Evolutionary conservation across 2,797 vertebrate species (phyloP).

Genomic region (Enteromius fasciolatus): DNA sequence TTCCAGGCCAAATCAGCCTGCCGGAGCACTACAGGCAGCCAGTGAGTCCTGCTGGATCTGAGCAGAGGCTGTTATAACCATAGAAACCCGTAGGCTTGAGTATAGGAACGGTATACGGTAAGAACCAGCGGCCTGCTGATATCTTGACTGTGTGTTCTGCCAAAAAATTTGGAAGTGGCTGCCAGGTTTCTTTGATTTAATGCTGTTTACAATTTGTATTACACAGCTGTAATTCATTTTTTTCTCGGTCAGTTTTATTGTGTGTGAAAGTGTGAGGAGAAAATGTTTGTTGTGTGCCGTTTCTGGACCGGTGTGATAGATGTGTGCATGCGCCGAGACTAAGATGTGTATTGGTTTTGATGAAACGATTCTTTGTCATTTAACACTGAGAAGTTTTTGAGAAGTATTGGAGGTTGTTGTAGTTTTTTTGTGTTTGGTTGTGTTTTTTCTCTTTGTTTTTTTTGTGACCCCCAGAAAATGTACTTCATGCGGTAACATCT

Average conservation of each 20-base stretch:
- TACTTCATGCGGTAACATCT: neutral
- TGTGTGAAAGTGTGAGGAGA: conserved; percentile 33
- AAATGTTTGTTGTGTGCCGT: conserved; percentile 45
- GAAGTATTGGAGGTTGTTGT: neutral
- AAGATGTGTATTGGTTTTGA: neutral
- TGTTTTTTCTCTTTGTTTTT: neutral
- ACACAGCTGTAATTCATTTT: conserved; percentile 60
- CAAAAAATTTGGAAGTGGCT: neutral
- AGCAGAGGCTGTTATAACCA: neutral
- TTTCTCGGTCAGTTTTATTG: conserved; percentile 48
- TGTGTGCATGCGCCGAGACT: neutral
- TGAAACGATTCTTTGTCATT: neutral
- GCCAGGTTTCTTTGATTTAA: conserved; percentile 26
- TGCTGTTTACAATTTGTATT: conserved; percentile 22
- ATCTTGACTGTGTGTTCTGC: neutral
- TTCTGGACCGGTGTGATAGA: neutral
- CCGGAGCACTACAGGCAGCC: conserved; percentile 1
- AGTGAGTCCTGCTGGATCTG: neutral
- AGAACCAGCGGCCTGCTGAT: neutral
- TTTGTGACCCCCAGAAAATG: neutral
- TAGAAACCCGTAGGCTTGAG: too few relatives aligned
- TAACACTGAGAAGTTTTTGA: neutral
- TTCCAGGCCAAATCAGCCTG: conserved; percentile 60
- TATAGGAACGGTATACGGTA: neutral
- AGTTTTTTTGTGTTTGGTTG: neutral